These are phyloP conservation scores for Amblyopsis rosae DNA, from an alignment of 2,113 vertebrate species.

Conservation along the genomic window DNA sequence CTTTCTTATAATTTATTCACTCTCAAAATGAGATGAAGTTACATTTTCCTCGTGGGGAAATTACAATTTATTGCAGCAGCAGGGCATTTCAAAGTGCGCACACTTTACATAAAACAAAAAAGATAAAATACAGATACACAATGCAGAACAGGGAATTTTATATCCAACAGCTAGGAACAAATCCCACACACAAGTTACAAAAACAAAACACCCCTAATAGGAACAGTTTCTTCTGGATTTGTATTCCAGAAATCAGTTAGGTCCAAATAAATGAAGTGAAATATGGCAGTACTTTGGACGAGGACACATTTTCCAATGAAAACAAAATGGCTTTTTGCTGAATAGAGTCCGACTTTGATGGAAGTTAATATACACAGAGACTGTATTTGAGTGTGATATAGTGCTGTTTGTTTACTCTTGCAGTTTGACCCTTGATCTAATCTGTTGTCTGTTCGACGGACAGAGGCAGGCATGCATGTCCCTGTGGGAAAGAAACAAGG, in stretches of 20 bases:
- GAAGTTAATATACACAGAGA: too few species aligned
- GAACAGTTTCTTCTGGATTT: neutral
- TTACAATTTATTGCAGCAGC: too few species aligned
- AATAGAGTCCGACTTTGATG: slow-evolving; percentile 13
- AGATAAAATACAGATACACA: too few species aligned
- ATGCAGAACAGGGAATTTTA: neutral
- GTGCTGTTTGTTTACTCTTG: slow-evolving; percentile 37
- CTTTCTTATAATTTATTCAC: neutral
- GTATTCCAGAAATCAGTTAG: neutral
- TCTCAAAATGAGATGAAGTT: neutral
- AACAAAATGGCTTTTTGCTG: slow-evolving; percentile 28
- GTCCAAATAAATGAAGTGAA: neutral
- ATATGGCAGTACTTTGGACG: neutral
- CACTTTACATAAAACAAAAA: too few species aligned
- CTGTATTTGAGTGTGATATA: slow-evolving; percentile 39
- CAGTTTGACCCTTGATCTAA: slow-evolving; percentile 50
- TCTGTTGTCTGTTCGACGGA: slow-evolving; percentile 47
- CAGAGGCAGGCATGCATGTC: slow-evolving; percentile 3
- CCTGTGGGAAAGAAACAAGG: neutral
- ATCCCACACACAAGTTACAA: too few species aligned
- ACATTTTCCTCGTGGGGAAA: too few species aligned
- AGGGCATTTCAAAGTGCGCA: too few species aligned
- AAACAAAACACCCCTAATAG: too few species aligned
- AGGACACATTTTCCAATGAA: slow-evolving; percentile 27
- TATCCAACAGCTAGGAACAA: too few species aligned